Percentiles rank a stretch among this genome's conserved stretches.
These are phyloP conservation scores for Corticium candelabrum DNA, from an alignment of 37 sponge, comb jelly and placozoan species.

Conservation along the genomic window DNA sequence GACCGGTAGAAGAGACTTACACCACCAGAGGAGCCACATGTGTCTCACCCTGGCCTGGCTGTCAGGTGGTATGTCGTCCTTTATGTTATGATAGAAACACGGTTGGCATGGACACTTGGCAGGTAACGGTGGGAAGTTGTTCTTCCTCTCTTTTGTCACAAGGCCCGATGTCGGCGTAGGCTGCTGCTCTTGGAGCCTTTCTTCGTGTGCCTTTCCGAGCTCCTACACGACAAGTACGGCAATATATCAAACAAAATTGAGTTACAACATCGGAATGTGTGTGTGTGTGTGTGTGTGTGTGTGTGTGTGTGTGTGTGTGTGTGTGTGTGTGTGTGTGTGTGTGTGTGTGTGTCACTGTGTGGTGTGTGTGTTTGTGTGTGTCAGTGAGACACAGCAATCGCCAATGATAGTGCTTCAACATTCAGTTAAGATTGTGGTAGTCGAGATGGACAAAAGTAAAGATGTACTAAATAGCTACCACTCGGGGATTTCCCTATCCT, in stretches of 20 bases:
- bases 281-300: conserved; percentile 19
- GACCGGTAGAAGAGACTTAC: not conserved
- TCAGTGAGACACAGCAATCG: no score
- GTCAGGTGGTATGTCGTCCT: conserved; percentile 66
- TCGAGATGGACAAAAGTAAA: no score
- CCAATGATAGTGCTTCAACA: no score
- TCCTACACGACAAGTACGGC: no score
- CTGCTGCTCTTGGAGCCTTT: no score
- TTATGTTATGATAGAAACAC: conserved; percentile 86
- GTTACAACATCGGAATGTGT: no score
- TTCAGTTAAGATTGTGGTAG: no score
- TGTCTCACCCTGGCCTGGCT: not conserved
- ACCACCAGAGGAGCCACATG: conserved; percentile 7
- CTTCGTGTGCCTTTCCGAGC: no score
- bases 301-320: conserved; percentile 9
- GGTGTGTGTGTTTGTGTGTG: not conserved
- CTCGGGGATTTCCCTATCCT: no score
- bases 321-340: conserved; percentile 2
- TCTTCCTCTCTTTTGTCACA: not conserved
- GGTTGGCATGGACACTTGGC: conserved; percentile 57
- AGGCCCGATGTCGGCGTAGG: no score
- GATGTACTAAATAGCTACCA: no score
- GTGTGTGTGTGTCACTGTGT: conserved; percentile 2
- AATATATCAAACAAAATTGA: no score
- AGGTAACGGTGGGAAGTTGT: conserved; percentile 1